Evolutionary conservation across 2,888 invertebrate species (phyloP), one percentile per base, ranked within the genome.

Genomic region (Gari tellinella): DNA sequence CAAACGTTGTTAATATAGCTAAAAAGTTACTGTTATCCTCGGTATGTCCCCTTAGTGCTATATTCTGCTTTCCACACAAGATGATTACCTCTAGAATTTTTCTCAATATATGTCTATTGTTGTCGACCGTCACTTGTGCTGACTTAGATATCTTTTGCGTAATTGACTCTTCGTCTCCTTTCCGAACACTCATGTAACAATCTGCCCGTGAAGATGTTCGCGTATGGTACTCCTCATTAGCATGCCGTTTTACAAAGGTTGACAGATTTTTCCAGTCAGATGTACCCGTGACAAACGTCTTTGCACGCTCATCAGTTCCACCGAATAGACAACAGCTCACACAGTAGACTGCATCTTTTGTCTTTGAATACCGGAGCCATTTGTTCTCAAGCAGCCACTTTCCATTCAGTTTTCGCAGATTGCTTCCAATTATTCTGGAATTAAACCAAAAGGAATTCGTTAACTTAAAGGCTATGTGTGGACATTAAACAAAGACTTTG

Each of bases 41-140:
- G 3, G 58, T 49, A 40, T 48, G 38, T 21, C 40, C 51, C 19
- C 61, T 48, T 21, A 49, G 15, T 1, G 49, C 12, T 49, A 61
- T 38, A 49, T 61, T 61, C 37, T 61, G 61, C 37, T 61, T 46
- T 25, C 67, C 69, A 56, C 72, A 69, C 0, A 73, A n/a, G 12
- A 73, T 8, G n/a, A 76, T 48, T 12, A 58, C 55, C 60, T 73
- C 51, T 17, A 76, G 56, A 12, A 73, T 65, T n/a, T 41, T 26
- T 25, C 19, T 15, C 15, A 76, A 64, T 2, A 77, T 53, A 8
- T 69, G 53, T 45, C 57, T 72, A 41, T 79, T 75, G n/a, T 41
- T 40, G 12, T 63, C 38, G 8, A 74, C 51, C n/a, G 41, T 10
- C 25, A 7, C 8, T 43, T 52, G 40, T 1, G 52, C 25, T 19